Percentiles rank a stretch among this genome's conserved stretches.
phyloP scores from a whole-genome alignment of 2,888 invertebrate species.

The Lasioglossum pauxillum region DNA sequence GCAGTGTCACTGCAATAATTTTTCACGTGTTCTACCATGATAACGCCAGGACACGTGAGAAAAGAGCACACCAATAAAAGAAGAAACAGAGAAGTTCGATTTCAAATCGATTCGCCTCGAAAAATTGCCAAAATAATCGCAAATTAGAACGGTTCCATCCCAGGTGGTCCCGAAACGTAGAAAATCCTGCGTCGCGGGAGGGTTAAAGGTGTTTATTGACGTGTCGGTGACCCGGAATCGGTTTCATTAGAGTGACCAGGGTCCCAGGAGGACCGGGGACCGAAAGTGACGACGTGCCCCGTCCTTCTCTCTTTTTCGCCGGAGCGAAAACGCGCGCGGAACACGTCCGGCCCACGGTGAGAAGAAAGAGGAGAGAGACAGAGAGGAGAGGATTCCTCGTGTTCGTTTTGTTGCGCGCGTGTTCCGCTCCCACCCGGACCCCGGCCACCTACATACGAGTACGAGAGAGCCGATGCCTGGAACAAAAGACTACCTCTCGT shows the following conservation, averaged over 20 bases:
- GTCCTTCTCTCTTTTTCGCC: not conserved
- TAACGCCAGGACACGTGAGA: no score
- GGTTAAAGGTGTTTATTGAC: conserved; percentile 10
- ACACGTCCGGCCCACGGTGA: not conserved
- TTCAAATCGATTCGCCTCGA: no score
- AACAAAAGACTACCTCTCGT: conserved; percentile 65
- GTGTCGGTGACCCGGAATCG: conserved; percentile 30
- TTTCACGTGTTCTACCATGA: no score
- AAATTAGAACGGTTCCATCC: no score
- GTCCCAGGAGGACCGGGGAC: not conserved
- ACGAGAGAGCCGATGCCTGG: conserved; percentile 25
- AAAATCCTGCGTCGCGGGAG: not conserved
- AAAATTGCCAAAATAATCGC: no score
- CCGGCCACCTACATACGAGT: conserved; percentile 56
- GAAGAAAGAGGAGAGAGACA: not conserved
- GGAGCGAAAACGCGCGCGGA: conserved; percentile 62
- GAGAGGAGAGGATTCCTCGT: conserved; percentile 28
- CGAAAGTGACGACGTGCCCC: not conserved
- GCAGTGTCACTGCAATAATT: no score
- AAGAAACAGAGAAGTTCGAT: no score
- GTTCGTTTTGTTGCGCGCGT: conserved; percentile 56
- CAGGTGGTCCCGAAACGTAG: not conserved
- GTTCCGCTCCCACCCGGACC: conserved; percentile 40
- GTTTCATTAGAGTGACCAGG: conserved; percentile 25
- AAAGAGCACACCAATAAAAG: no score